These are phyloP conservation scores for Oriolus oriolus DNA, from an alignment of 2,113 vertebrate genomes.

Conservation along the genomic window DNA sequence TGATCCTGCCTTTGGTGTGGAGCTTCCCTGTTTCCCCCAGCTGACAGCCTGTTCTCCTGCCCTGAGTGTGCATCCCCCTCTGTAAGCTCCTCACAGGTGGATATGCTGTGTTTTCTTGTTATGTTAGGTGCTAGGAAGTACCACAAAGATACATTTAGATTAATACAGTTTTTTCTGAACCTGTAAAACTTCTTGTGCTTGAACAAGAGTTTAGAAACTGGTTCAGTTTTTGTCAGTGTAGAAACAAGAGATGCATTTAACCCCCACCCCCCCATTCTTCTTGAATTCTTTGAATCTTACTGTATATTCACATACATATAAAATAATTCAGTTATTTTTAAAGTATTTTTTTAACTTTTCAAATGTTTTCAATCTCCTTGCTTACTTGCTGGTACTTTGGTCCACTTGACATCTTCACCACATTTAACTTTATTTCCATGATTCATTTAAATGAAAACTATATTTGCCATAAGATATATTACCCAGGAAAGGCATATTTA, in stretches of 20 bases:
- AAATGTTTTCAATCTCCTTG: background rate
- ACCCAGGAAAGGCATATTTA: background rate
- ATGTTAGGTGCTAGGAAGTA: background rate
- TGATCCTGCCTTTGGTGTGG: background rate
- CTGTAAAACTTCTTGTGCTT: background rate
- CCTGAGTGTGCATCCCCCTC: fast-evolving
- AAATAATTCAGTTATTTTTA: background rate
- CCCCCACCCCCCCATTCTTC: fast-evolving
- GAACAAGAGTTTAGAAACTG: background rate
- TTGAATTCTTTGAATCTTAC: background rate
- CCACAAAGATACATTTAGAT: background rate
- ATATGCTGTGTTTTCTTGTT: background rate
- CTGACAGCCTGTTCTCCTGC: background rate
- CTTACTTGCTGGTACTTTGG: background rate
- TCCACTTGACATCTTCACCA: background rate
- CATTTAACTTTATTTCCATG: background rate
- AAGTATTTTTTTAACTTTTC: too few relatives aligned
- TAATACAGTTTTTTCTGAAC: background rate
- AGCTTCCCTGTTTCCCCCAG: background rate
- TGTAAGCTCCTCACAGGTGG: background rate
- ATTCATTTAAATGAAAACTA: background rate
- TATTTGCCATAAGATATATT: background rate
- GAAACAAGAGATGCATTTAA: background rate
- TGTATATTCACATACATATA: background rate
- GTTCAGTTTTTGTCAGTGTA: background rate